These are phyloP conservation scores for Pristiophorus japonicus DNA, from an alignment of 2,113 vertebrate genomes.

Conservation along the genomic window DNA sequence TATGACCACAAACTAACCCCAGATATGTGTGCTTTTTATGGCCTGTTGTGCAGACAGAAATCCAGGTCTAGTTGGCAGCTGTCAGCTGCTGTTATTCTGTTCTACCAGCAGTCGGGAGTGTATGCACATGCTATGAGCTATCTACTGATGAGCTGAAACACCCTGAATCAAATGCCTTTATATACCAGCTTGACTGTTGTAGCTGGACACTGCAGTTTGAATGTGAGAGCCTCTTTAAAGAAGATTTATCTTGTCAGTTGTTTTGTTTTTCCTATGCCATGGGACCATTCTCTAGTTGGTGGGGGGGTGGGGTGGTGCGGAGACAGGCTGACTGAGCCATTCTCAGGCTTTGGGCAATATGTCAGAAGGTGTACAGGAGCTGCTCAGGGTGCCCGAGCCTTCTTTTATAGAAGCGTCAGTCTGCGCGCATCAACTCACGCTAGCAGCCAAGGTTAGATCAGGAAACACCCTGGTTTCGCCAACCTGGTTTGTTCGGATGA, in stretches of 20 bases:
- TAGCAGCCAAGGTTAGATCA: neutral
- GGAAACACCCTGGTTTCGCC: neutral
- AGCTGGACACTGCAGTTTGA: neutral
- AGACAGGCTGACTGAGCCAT: neutral
- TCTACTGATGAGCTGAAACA: neutral
- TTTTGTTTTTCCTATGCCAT: neutral
- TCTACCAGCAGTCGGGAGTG: neutral
- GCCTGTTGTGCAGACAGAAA: neutral
- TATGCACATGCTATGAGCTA: neutral
- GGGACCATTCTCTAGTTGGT: neutral
- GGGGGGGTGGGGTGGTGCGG: too few relatives aligned
- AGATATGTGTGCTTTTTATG: slow-evolving; percentile 15
- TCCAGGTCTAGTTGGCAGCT: slow-evolving; percentile 19
- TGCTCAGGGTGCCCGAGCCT: neutral
- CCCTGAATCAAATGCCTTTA: neutral
- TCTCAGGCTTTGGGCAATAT: neutral
- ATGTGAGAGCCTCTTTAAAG: neutral
- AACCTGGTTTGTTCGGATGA: neutral
- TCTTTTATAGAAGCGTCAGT: neutral
- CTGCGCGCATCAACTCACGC: neutral
- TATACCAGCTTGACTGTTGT: neutral
- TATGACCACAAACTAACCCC: slow-evolving; percentile 6
- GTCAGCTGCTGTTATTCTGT: neutral
- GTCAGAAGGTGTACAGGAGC: neutral
- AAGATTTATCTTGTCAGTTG: neutral